Base-by-base conservation (phyloP, 2,797 vertebrate species). In the Florisuga fusca region DNA sequence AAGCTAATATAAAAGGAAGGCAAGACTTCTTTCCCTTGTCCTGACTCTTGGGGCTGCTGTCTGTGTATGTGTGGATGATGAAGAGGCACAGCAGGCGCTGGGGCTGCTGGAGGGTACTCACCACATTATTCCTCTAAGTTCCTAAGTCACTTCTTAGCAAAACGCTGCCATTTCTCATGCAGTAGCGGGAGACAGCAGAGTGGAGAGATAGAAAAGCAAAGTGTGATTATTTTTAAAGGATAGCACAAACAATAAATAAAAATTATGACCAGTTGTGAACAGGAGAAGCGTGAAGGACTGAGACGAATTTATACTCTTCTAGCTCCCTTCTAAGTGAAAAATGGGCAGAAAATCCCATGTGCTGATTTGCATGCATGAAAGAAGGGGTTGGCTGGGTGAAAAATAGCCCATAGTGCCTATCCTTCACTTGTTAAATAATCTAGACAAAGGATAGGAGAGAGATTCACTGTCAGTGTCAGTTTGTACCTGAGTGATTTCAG, bases 261-360 rank as follows among this genome's bases (percentile, higher is more conserved):
- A 93, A 62, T 72, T 46, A 90, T 54, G 78, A 58, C 26, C 11
- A 3, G 54, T 21, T 74, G 71, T 36, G 78, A 80, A 7, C 45
- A 14, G 51, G 38, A 50, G 75, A 80, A 80, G 66, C 22, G 6
- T 62, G 87, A 95, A 92, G 57, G 76, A 64, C 36, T 57, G 73
- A 64, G 50, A 71, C 4, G 26, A 63, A 89, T 91, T 80, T 31
- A 51, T 63, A 22, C 33, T 61, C n/a, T 64, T 74, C 48, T 33
- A 79, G 33, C 25, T 93, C 33, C 22, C 17, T 91, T 92, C 64
- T 77, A 61, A 61, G 26, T 43, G 81, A 85, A 64, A 83, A 94
- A 87, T 50, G 53, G 59, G 41, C 41, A 15, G 27, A 38, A 88
- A 57, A 7, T 71, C 15, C 21, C 15, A n/a, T 41, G 71, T 15